Percentiles rank a stretch among this genome's conserved stretches.
phyloP scores from a whole-genome alignment of 2,888 invertebrate genomes.

The Molorchus minor region DNA sequence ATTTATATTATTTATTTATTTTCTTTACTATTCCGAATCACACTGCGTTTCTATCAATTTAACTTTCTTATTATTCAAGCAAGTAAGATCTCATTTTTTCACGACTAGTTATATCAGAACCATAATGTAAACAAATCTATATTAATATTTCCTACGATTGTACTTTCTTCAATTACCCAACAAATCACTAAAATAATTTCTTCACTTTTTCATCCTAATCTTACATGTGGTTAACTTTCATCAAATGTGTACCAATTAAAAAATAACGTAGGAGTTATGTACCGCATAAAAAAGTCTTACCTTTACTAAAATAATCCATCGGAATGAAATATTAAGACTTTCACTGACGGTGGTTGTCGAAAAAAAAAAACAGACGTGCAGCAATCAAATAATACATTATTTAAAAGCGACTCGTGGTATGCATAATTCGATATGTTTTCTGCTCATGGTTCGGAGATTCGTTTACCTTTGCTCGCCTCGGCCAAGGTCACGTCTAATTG shows the following conservation, averaged over 20 bases:
- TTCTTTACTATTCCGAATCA: too few species aligned
- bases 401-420: neutral
- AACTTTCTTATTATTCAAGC: too few species aligned
- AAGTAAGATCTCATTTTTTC: too few species aligned
- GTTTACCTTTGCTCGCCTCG: neutral
- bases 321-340: slow-evolving; percentile 1
- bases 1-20: too few species aligned
- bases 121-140: too few species aligned
- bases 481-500: slow-evolving; percentile 2
- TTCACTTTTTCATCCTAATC: neutral
- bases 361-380: too few species aligned
- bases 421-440: neutral
- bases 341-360: neutral
- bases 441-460: neutral
- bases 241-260: neutral
- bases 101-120: too few species aligned
- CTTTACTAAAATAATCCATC: neutral
- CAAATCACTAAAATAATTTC: neutral
- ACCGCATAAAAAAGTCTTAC: neutral
- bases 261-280: neutral
- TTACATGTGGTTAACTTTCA: neutral
- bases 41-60: too few species aligned
- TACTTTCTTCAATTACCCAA: neutral
- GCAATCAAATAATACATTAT: neutral
- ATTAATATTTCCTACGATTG: too few species aligned